Base-by-base conservation (phyloP, 2,113 vertebrate species). In the Dinomys branickii region DNA sequence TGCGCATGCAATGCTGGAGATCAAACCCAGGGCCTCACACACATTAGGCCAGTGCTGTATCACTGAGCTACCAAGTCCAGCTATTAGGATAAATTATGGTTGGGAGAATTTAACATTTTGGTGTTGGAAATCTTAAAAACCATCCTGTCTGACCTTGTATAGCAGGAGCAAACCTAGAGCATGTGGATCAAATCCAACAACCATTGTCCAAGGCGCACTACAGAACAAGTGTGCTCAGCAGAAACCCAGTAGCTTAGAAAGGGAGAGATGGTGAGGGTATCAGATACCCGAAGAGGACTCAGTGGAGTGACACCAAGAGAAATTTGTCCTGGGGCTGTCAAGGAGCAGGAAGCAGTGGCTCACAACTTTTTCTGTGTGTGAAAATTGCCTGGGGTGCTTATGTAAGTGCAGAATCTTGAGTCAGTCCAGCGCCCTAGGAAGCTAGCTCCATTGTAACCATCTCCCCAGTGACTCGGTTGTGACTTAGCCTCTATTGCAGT, bases 41-140 rank as follows among this genome's bases (percentile, higher is more conserved):
- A 52, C 35, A 14, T 28, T 52, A 52, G 47, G 28, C 28, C 17
- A 52, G 47, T 80, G 47, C 77, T 47, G 16, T 80, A 24, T 14
- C 16, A 52, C 77, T 47, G 3, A 50, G 75, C 75, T 50, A 14
- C 75, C 30, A 47, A 35, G 30, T 17, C 73, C 41, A 47, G 26
- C 41, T 63, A 38, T 75, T 22, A 59, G 33, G 35, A 63, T 65
- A 73, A 52, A 65, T 54, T 93, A 47, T 78, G 12, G 47, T 44
- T 86, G 83, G n/a, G 38, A 17, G 78, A 35, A 86, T 80, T 93
- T 59, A 92, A 85, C 44, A 69, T 7, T 0, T 22, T 61, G 30
- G 67, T 80, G 50, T 92, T 92, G 44, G 41, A 88, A 22, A 93
- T 35, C 63, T 93, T 82, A 50, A 65, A 90, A 94, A n/a, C 20